Percentiles rank a stretch among this genome's conserved stretches.
These are phyloP conservation scores for Hermodice carunculata DNA, from an alignment of 2,888 invertebrate genomes.

Conservation along the genomic window DNA sequence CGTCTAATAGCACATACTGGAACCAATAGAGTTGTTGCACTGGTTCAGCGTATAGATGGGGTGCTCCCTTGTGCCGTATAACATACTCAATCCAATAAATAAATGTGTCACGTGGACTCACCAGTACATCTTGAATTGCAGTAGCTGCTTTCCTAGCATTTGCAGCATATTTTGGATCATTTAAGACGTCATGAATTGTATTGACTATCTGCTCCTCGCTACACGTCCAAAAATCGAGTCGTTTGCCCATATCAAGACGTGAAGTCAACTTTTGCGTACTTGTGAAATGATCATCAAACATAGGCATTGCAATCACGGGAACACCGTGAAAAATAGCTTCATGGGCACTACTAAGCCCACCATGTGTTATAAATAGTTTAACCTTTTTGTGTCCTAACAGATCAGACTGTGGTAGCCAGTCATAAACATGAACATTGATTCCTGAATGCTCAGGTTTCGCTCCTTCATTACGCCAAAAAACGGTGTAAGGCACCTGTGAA, in stretches of 20 bases:
- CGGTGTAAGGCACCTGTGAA: slow-evolving; percentile 2
- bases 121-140: slow-evolving; percentile 1
- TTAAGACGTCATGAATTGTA: slow-evolving; percentile 6
- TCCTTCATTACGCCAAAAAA: slow-evolving; percentile 12
- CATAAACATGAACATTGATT: slow-evolving; percentile 6
- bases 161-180: background rate
- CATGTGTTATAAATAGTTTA: slow-evolving; percentile 17
- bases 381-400: slow-evolving; percentile 5
- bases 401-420: slow-evolving; percentile 19
- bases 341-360: slow-evolving; percentile 16
- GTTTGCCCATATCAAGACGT: slow-evolving; percentile 5
- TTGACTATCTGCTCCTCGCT: background rate
- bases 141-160: slow-evolving; percentile 12
- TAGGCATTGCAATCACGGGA: slow-evolving; percentile 15
- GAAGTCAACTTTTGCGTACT: background rate
- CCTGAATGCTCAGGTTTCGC: background rate
- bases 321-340: slow-evolving; percentile 7
- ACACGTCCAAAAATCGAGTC: background rate
- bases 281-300: slow-evolving; percentile 9
- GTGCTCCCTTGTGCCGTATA: slow-evolving; percentile 6
- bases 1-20: no score
- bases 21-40: no score
- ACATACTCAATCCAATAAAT: slow-evolving; percentile 10
- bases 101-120: background rate
- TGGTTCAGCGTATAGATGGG: no score